Evolutionary conservation across 2,888 invertebrate genomes (phyloP), one percentile per base, ranked within the genome.

Genomic region (Iselma pallidipennis): DNA sequence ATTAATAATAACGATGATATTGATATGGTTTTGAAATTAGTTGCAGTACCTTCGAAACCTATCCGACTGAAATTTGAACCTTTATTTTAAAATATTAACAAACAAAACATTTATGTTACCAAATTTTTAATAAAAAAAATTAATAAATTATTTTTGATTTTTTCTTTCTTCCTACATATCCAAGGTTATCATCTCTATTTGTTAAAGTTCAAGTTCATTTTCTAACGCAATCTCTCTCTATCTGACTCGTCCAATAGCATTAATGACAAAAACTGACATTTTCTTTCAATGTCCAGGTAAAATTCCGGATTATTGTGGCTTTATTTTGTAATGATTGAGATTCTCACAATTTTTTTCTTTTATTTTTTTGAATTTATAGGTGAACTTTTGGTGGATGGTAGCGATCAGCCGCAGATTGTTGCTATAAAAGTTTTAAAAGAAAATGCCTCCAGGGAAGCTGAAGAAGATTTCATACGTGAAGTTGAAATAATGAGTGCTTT

Each of bases 401-500:
- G 71, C 9, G 78, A 78, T 5, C 69, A 76, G 58, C 65, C 76
- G 6, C 83, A 84, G 66, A 82, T 85, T 10, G 91, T 93, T 4
- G 93, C 93, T 23, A 89, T 94, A 63, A 94, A 94, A 82, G 90
- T 92, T 21, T 80, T 93, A 56, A 92, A 93, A 78, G 91, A 91
- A 71, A 87, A 88, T 49, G 91, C 91, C 0, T 89, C 89, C 5
- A 84, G 87, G 25, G 91, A 91, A 76, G 90, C 91, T 0, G 90
- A 91, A 76, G 91, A 91, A 69, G 91, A 92, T 76, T 92, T 92
- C 72, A 87, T 91, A 77, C 83, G 92, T 67, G 94, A 94, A 81
- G 92, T 93, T 21, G 92, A 92, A 63, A 91, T 92, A 60, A 93
- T 93, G 92, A 90, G 91, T 63, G 88, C 91, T 28, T 92, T 93